These are phyloP conservation scores for Microplitis demolitor DNA, from an alignment of 1,140 invertebrate genomes.

Conservation along the genomic window DNA sequence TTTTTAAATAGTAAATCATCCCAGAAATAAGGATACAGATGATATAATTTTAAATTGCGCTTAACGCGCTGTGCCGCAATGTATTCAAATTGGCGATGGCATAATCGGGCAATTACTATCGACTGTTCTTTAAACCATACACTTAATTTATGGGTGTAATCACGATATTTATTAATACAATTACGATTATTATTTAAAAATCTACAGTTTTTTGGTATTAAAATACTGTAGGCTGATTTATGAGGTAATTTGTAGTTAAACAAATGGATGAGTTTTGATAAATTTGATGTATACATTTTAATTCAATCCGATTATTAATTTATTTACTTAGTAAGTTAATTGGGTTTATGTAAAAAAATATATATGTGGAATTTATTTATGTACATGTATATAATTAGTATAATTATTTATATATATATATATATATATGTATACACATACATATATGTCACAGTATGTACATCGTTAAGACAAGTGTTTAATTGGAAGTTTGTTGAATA, in stretches of 20 bases:
- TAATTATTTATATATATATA: too few species aligned
- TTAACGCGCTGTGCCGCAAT: conserved; percentile 67
- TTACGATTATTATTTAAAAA: conserved; percentile 24
- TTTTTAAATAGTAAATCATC: conserved; percentile 65
- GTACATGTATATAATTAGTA: too few species aligned
- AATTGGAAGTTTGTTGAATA: too few species aligned
- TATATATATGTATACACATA: too few species aligned
- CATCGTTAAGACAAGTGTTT: too few species aligned
- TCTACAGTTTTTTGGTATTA: conserved; percentile 2
- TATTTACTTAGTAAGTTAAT: too few species aligned
- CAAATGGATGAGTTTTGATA: conserved; percentile 10
- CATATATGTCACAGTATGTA: too few species aligned
- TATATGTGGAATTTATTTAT: too few species aligned
- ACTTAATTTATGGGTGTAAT: conserved; percentile 29
- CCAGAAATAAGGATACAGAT: conserved; percentile 68
- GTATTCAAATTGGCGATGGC: conserved; percentile 68
- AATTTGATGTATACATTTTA: conserved; percentile 22
- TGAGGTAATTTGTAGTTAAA: conserved; percentile 24
- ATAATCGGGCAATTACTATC: conserved; percentile 52
- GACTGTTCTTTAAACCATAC: conserved; percentile 48
- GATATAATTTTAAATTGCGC: conserved; percentile 67
- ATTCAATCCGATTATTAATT: too few species aligned
- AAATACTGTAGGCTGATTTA: background rate
- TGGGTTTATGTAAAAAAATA: too few species aligned
- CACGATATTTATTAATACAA: conserved; percentile 25